phyloP scores from a whole-genome alignment of 2,888 invertebrate genomes.

The Erebia epiphron region DNA sequence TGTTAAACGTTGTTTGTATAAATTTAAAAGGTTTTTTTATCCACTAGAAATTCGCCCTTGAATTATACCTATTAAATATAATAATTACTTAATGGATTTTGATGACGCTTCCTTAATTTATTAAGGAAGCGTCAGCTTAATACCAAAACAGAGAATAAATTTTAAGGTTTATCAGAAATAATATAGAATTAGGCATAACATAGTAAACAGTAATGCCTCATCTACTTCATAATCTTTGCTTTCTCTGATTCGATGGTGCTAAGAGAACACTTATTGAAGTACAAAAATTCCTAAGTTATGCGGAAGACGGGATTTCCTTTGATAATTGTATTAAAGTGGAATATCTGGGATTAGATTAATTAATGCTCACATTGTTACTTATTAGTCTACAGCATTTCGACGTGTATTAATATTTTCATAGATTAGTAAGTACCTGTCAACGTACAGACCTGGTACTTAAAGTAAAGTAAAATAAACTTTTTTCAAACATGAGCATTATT shows the following conservation, averaged over 20 bases:
- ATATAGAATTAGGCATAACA: not conserved
- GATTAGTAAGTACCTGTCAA: too few species aligned
- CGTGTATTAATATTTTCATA: too few species aligned
- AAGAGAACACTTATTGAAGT: conserved; percentile 66
- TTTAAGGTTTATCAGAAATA: not conserved
- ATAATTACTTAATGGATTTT: too few species aligned
- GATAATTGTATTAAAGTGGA: conserved; percentile 63
- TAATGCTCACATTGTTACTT: not conserved
- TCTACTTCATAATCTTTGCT: conserved; percentile 30
- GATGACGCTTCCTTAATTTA: not conserved
- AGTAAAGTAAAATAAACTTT: too few species aligned
- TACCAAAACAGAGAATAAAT: not conserved
- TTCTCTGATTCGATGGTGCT: conserved; percentile 45
- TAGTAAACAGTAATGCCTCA: not conserved
- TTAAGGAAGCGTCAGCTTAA: too few species aligned
- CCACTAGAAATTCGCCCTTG: too few species aligned
- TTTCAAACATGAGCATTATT: too few species aligned
- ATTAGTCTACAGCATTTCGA: too few species aligned
- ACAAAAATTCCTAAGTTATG: conserved; percentile 56
- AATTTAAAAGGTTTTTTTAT: too few species aligned
- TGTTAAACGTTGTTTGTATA: too few species aligned
- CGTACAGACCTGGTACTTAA: not conserved
- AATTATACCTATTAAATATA: too few species aligned
- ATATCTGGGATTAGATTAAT: conserved; percentile 31
- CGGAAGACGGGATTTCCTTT: conserved; percentile 67